Evolutionary conservation across 2,113 vertebrate species (phyloP).

Genomic region (Chitala chitala): DNA sequence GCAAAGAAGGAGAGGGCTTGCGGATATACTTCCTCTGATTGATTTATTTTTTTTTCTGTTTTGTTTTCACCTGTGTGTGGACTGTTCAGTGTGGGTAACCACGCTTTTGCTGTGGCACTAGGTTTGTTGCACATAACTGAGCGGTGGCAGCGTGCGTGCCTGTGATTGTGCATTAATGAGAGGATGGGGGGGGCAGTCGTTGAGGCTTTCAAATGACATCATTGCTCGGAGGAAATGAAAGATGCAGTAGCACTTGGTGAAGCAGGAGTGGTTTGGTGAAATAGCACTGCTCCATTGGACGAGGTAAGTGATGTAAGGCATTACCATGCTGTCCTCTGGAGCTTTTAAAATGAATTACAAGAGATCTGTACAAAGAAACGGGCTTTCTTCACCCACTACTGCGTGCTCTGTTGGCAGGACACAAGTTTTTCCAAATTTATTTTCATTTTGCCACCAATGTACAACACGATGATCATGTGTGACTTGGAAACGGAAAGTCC

Average conservation of each 20-base stretch:
- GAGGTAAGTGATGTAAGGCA: slow-evolving; percentile 93
- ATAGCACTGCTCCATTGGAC: slow-evolving; percentile 87
- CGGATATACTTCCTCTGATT: slow-evolving; percentile 37
- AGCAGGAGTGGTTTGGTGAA: slow-evolving; percentile 82
- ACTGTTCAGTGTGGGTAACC: background rate
- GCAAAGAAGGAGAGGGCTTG: slow-evolving; percentile 33
- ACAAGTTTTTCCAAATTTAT: background rate
- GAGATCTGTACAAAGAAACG: slow-evolving; percentile 68
- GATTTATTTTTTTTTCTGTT: slow-evolving; percentile 9
- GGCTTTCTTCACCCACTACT: slow-evolving; percentile 57
- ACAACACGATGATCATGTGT: slow-evolving; percentile 66
- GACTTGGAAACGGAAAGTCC: slow-evolving; percentile 69
- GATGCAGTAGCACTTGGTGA: slow-evolving; percentile 51
- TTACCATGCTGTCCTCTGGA: slow-evolving; percentile 84
- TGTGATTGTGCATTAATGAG: background rate
- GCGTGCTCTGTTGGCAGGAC: slow-evolving; percentile 59
- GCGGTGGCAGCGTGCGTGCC: no score
- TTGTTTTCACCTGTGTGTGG: background rate
- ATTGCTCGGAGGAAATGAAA: slow-evolving; percentile 65
- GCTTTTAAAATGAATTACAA: slow-evolving; percentile 79
- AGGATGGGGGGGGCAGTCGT: slow-evolving; percentile 4
- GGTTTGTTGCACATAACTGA: background rate
- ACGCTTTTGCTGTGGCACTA: background rate
- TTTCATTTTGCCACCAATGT: slow-evolving; percentile 59
- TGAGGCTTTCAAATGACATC: slow-evolving; percentile 58